phyloP scores from a whole-genome alignment of 2,113 vertebrate species.

The Nothocercus nigrocapillus region DNA sequence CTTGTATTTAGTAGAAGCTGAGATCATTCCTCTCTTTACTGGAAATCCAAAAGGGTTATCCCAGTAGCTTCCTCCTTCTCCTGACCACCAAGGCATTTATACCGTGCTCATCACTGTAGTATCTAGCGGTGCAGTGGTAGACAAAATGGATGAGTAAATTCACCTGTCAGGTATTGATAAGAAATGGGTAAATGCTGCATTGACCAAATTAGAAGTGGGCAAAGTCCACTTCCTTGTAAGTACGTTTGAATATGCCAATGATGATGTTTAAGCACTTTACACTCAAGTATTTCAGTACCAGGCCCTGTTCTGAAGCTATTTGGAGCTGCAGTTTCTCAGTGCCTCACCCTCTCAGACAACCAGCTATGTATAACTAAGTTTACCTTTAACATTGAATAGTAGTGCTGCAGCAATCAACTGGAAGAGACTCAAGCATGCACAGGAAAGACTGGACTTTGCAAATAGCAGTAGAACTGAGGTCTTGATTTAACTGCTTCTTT shows the following conservation, averaged over 20 bases:
- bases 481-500: neutral
- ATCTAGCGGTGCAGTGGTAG: neutral
- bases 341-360: neutral
- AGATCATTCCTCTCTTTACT: neutral
- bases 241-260: neutral
- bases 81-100: neutral
- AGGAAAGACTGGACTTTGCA: neutral
- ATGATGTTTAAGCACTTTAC: conserved; percentile 53
- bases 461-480: neutral
- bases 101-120: neutral
- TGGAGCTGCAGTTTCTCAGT: neutral
- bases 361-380: neutral
- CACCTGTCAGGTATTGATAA: neutral
- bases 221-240: neutral
- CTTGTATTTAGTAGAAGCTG: neutral
- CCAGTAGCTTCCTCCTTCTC: neutral
- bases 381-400: neutral
- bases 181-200: neutral
- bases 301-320: neutral
- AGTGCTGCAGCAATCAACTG: conserved; percentile 17
- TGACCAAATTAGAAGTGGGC: neutral
- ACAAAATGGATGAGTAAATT: neutral
- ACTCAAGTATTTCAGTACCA: neutral
- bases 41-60: neutral
- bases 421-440: neutral